Evolutionary conservation across 2,888 invertebrate species (phyloP), one percentile per base, ranked within the genome.

Genomic region (Lepidochrysops patricia): DNA sequence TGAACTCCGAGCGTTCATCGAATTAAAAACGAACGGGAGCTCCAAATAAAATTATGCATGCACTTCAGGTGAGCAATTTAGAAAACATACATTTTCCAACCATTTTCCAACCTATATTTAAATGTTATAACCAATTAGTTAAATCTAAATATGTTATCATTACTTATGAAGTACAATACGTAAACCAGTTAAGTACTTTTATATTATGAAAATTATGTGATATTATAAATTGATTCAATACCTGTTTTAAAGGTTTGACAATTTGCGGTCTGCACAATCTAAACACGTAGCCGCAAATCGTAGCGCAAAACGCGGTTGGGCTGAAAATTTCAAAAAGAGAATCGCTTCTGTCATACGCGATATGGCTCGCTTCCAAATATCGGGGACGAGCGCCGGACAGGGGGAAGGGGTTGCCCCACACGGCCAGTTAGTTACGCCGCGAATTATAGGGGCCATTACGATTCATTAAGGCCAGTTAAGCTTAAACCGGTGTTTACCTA

Each of bases 391-490:
- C 58, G 66, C 67, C 66, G 69, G 73, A 61, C 64, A 57, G 66
- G 64, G 65, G 61, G 60, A 65, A 67, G 68, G 72, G 72, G 73
- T 63, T 79, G 76, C 85, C 86, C 86, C 87, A 83, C 84, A 86
- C 80, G 87, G 86, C 82, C 87, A 88, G 89, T 90, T 89, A 89
- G 89, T 89, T 90, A 89, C 89, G 89, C 89, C 88, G 88, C 89
- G 89, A 89, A 89, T 89, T 89, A 89, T 89, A 89, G 89, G 88
- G 89, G 88, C 89, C 89, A 89, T 90, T 89, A 90, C 90, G 89
- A 90, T 90, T 90, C 90, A 90, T 90, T 90, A 90, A 89, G 88
- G 89, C 89, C 90, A 88, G 90, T 90, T 90, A 90, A 89, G 90
- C 89, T 89, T 89, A 88, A 89, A 88, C 86, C 82, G 86, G 88